phyloP scores from a whole-genome alignment of 2,113 vertebrate genomes.

The Nibea albiflora region DNA sequence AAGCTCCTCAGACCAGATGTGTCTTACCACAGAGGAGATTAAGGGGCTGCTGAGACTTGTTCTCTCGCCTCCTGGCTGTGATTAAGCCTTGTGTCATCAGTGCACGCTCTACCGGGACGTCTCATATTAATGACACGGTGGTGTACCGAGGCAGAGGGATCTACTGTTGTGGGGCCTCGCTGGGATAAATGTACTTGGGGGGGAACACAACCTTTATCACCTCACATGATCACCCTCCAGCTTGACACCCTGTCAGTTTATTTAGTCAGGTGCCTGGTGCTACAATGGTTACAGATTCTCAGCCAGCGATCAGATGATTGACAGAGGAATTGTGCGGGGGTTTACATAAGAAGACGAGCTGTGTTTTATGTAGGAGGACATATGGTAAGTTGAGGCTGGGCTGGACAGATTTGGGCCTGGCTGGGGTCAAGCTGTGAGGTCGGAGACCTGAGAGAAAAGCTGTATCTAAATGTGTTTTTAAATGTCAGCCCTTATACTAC shows the following conservation, averaged over 20 bases:
- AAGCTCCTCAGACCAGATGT: conserved; percentile 73
- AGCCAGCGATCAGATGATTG: conserved; percentile 66
- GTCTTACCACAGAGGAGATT: conserved; percentile 71
- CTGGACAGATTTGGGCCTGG: conserved; percentile 27
- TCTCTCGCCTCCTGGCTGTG: conserved; percentile 76
- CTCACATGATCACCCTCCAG: conserved; percentile 58
- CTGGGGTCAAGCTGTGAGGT: conserved; percentile 37
- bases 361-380: conserved; percentile 57
- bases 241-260: conserved; percentile 68
- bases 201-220: conserved; percentile 61
- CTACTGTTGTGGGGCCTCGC: conserved; percentile 58
- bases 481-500: conserved; percentile 21
- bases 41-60: conserved; percentile 63
- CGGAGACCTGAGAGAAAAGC: conserved; percentile 23
- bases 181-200: conserved; percentile 52
- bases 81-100: conserved; percentile 75
- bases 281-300: conserved; percentile 60
- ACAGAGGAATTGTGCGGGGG: conserved; percentile 52
- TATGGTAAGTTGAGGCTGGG: conserved; percentile 6
- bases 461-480: conserved; percentile 20
- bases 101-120: conserved; percentile 61
- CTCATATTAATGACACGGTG: conserved; percentile 66
- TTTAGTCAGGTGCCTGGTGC: conserved; percentile 73
- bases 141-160: conserved; percentile 46
- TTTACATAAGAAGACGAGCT: conserved; percentile 57